Base-by-base conservation (phyloP, 2,888 invertebrate genomes). In the Caenorhabditis macrosperma region DNA sequence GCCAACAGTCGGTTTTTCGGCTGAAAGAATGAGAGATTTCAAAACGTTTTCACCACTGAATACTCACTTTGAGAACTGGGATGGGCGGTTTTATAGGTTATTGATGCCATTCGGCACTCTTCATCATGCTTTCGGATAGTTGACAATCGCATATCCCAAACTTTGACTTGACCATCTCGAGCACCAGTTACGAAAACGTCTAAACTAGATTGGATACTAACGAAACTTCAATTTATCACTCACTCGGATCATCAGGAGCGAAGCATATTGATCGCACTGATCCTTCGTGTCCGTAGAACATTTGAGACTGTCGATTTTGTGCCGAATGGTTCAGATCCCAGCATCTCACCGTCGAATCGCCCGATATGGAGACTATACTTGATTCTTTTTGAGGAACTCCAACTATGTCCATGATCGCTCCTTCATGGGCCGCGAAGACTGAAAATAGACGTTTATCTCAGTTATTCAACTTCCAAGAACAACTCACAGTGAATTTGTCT, bases 371-470 rank as follows among this genome's bases (percentile, higher is more conserved):
- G 1, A 82, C 71, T 15, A 82, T 68, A 9, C 72, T 46, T 0
- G 59, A 52, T 17, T 59, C 41, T 17, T 71, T 69, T 5, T 76
- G 59, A 2, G 82, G 82, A 22, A 82, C 82, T 3, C 76, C 63
- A 1, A 78, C 66, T 0, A 82, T 59, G 28, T 82, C 82, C 82
- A 82, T 82, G 3, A 82, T 76, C 2, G 75, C 75, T 5, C 82
- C 78, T 10, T 79, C 67, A 48, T 82, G 82, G 6, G 82, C 82
- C 15, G 71, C 41, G 28, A 82, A 79, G 54, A 69, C 82, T 82
- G 57, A 44, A 78, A 72, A 66, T 7, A n/a, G n/a, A n/a, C n/a
- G n/a, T 17, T 46, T 17, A 33, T 33, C 33, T 6, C 10, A 7
- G 33, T 33, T 28, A n/a, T 50, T 22, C 6, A n/a, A n/a, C n/a